Conservation (phyloP, 2,113 vertebrate genomes). For the Microtus richardsoni region DNA sequence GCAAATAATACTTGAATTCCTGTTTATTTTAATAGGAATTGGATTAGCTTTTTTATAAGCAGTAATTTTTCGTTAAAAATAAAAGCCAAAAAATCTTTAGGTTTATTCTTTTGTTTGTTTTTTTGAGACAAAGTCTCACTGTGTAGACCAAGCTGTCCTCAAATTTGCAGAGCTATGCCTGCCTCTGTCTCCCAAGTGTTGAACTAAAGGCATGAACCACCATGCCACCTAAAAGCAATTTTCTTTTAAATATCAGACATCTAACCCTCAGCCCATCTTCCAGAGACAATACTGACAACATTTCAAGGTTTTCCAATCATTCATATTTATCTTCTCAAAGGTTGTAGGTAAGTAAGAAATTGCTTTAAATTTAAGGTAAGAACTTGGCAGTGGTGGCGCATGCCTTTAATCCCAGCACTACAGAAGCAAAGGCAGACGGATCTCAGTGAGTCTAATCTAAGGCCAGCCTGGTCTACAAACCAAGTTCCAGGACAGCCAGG, state of each 20-base stretch:
- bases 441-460: too few species aligned
- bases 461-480: too few species aligned
- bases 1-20: slow-evolving; percentile 51
- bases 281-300: background rate
- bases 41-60: background rate
- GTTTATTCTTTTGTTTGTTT: background rate
- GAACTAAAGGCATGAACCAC: background rate
- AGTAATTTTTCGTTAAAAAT: background rate
- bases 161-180: background rate
- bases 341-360: slow-evolving; percentile 8
- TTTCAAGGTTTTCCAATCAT: background rate
- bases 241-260: slow-evolving; percentile 14
- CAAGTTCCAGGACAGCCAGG: too few species aligned
- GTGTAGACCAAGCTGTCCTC: background rate
- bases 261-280: background rate
- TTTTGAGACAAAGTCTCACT: background rate
- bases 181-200: background rate
- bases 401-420: too few species aligned
- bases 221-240: background rate
- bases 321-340: slow-evolving; percentile 27
- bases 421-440: too few species aligned
- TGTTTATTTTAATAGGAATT: slow-evolving; percentile 10
- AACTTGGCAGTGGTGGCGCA: too few species aligned
- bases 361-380: background rate
- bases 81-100: background rate